Base-by-base conservation (phyloP, 2,113 vertebrate species). In the Aegotheles bennettii region DNA sequence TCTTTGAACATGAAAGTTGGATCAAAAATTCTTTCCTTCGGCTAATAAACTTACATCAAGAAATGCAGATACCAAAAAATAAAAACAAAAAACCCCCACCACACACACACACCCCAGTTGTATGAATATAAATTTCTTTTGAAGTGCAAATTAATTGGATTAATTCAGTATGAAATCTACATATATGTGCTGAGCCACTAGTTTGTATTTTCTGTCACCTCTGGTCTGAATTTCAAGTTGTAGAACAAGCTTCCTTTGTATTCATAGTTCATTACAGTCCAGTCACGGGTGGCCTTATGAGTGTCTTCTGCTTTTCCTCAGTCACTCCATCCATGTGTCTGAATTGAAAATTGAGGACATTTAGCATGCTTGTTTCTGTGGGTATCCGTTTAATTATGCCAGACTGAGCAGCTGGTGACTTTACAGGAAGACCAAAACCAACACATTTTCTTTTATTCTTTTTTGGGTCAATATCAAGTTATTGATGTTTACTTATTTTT, bases 91-190 rank as follows among this genome's bases (percentile, higher is more conserved):
- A 47, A 16, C 43, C 13, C 43, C 47, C 18, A 38, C 4, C 9
- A 25, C 4, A 10, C 15, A 16, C 8, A 54, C 48, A n/a, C 18
- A 17, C 14, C 6, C 8, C 42, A 42, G 12, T 24, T 40, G 3
- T 31, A 63, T 68, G 65, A 79, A 71, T 78, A 87, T 77, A 91
- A 91, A 93, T 87, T 71, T 18, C 12, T 75, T 87, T 95, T 92
- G 81, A 94, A 92, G 40, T 77, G 79, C 24, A 90, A 82, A 79
- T 92, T 2, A 86, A 94, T 84, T 31, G 83, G 53, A 45, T 23
- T 75, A 40, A 87, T 25, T 53, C 29, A 70, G 86, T 24, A 70
- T 36, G 3, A 67, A 87, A 91, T 36, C 23, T 45, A 15, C 19
- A 28, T 11, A 15, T 47, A 33, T 43, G 14, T 75, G 53, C 47